Base-by-base conservation (phyloP, 2,888 invertebrate genomes). In the Dorcus hopei region DNA sequence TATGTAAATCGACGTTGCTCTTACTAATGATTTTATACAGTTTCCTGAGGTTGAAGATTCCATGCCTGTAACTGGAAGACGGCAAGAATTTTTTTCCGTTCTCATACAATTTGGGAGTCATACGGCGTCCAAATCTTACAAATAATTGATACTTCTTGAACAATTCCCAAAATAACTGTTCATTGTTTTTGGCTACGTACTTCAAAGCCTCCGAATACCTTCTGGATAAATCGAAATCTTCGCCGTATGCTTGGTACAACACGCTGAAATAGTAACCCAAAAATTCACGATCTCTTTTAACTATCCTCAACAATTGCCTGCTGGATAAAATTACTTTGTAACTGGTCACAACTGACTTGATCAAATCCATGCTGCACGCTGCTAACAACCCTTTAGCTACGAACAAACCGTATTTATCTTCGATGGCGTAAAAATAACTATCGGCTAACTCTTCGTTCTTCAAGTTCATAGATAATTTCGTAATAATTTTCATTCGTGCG, bases 331-430 rank as follows among this genome's bases (percentile, higher is more conserved):
- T 48, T 7, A 63, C 49, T 40, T 52, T 60, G 38, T 63, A 40
- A 11, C 26, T 23, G 11, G 54, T 45, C 3, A 63, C 38, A 40
- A 40, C 49, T 1, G 41, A 16, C 14, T 59, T 26, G 19, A 63
- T 63, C 7, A 59, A 26, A 23, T 49, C 51, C 1, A 41, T 8
- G 9, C 57, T 53, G 43, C 65, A 65, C 0, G 55, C 51, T 8
- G 61, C 26, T 8, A 63, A 43, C 14, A 65, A 40, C 43, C 59
- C 57, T 7, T 51, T 40, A 26, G 65, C 63, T 16, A 59, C 54
- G 38, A 52, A 43, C n/a, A 59, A 43, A 9, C 63, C 65, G 33
- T 63, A 65, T 14, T 50, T 57, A 5, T 48, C n/a, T 49, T 57
- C 53, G 11, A 65, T 47, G 9, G 57, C 50, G 41, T 53, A 43